Conservation (phyloP, 2,888 invertebrate species). For the Drymonia ruficornis region DNA sequence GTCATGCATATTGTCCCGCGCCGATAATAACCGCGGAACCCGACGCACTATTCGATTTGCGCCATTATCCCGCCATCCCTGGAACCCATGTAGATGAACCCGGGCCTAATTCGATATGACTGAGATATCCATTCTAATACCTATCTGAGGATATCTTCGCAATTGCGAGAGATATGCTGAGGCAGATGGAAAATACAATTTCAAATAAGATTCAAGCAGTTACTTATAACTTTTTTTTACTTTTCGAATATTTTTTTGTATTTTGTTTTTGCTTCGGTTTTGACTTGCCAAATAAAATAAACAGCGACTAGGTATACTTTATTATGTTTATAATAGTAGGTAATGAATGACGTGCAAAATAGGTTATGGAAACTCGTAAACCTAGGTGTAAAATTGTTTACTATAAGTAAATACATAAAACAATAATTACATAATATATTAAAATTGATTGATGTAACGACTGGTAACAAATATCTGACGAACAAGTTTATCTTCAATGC, state of each 20-base stretch:
- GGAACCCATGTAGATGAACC: slow-evolving; percentile 12
- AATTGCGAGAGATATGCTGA: not conserved
- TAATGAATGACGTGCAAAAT: too few relatives aligned
- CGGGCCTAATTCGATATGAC: not conserved
- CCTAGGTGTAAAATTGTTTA: too few relatives aligned
- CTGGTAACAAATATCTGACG: not conserved
- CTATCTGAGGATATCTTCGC: not conserved
- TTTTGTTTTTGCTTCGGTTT: too few relatives aligned
- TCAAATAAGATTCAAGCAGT: too few relatives aligned
- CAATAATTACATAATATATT: not conserved
- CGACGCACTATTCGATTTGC: slow-evolving; percentile 55
- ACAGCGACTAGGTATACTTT: too few relatives aligned
- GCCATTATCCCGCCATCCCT: slow-evolving; percentile 24
- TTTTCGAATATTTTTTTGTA: too few relatives aligned
- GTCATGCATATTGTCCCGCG: slow-evolving; percentile 75
- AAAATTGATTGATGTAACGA: not conserved
- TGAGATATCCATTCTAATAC: not conserved
- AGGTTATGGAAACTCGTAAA: too few relatives aligned
- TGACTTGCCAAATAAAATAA: too few relatives aligned
- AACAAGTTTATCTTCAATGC: not conserved
- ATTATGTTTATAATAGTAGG: too few relatives aligned
- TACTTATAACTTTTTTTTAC: too few relatives aligned
- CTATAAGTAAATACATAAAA: too few relatives aligned
- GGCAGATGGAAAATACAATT: too few relatives aligned
- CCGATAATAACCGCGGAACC: slow-evolving; percentile 59